Evolutionary conservation across 2,888 invertebrate genomes (phyloP).

Genomic region (Creontiades dilutus): DNA sequence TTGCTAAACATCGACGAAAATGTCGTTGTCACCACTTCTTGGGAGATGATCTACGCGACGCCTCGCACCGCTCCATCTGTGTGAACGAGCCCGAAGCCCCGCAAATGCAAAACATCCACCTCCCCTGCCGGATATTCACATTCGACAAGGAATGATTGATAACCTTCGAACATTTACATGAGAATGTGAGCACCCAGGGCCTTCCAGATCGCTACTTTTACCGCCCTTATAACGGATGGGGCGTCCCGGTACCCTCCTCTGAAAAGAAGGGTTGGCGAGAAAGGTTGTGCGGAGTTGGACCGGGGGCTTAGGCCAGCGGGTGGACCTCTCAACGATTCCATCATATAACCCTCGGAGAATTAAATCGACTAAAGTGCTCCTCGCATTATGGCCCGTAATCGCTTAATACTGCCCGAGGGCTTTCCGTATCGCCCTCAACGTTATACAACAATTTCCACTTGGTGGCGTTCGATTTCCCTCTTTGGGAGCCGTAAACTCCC

Average conservation of each 20-base stretch:
- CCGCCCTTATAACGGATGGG: constrained; percentile 35
- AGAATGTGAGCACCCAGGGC: constrained; percentile 9
- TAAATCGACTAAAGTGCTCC: constrained; percentile 22
- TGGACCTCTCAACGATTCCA: constrained; percentile 26
- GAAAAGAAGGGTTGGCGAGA: not conserved
- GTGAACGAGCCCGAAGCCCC: not conserved
- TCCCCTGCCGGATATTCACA: not conserved
- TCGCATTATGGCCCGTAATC: constrained; percentile 20
- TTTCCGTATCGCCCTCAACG: not conserved
- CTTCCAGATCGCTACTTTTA: not conserved
- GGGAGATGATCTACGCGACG: not conserved
- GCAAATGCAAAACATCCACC: not conserved
- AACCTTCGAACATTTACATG: not conserved
- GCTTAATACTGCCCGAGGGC: constrained; percentile 10
- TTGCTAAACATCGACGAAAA: not conserved
- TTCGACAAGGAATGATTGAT: constrained; percentile 11
- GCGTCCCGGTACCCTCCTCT: not conserved
- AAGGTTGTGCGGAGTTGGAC: not conserved
- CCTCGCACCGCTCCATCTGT: not conserved
- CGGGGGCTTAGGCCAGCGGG: not conserved
- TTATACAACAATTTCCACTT: not conserved
- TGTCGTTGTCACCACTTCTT: not conserved
- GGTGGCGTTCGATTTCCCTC: not conserved
- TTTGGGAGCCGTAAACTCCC: not conserved
- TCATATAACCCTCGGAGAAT: constrained; percentile 27